Conservation (phyloP, 2,797 vertebrate species). For the Knipowitschia caucasica region DNA sequence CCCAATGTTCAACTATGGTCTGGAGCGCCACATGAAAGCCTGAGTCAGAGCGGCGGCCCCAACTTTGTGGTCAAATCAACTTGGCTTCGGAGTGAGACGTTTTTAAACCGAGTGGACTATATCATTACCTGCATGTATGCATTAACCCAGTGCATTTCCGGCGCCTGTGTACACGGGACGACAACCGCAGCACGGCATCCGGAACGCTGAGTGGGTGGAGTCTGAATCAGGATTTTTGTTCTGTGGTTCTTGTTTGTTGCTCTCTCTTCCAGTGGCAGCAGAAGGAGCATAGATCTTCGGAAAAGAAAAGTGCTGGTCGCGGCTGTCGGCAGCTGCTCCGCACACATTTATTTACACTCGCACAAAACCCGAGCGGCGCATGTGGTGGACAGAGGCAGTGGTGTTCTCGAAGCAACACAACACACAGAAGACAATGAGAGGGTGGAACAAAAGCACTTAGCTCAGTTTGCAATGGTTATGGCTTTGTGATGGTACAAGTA, state of each 20-base stretch:
- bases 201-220: conserved; percentile 1
- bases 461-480: conserved; percentile 1
- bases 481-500: background rate
- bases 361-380: conserved; percentile 10
- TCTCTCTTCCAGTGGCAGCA: conserved; percentile 29
- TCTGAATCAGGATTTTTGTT: conserved; percentile 40
- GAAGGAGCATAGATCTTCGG: conserved; percentile 42
- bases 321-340: conserved; percentile 21
- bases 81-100: conserved; percentile 18
- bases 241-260: conserved; percentile 52
- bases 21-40: conserved; percentile 43
- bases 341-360: conserved; percentile 14
- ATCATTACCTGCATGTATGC: conserved; percentile 17
- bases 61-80: conserved; percentile 44
- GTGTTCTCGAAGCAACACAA: conserved; percentile 7
- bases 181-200: conserved; percentile 35
- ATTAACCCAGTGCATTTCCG: conserved; percentile 11
- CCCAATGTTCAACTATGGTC: conserved; percentile 39
- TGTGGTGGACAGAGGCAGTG: conserved; percentile 11
- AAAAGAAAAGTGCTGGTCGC: conserved; percentile 40
- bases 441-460: conserved; percentile 3
- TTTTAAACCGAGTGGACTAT: conserved; percentile 13
- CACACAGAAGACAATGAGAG: background rate
- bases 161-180: conserved; percentile 18
- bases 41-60: conserved; percentile 50